phyloP scores from a whole-genome alignment of 2,113 vertebrate species.

The Parus major region DNA sequence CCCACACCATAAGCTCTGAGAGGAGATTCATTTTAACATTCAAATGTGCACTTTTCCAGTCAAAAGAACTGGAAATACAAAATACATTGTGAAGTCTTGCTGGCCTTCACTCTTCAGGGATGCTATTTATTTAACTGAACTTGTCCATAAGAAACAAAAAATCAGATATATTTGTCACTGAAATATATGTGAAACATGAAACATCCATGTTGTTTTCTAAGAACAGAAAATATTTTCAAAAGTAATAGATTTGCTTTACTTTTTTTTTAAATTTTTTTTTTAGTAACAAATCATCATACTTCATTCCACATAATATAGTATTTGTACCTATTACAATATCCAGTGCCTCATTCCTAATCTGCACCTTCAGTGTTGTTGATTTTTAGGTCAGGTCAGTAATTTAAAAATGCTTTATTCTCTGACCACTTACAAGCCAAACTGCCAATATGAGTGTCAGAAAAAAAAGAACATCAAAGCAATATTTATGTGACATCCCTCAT shows the following conservation, averaged over 20 bases:
- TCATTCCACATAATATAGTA: background rate
- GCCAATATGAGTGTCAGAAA: background rate
- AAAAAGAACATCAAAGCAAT: background rate
- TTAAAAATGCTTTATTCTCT: background rate
- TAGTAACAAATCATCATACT: background rate
- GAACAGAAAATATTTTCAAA: background rate
- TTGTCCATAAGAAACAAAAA: background rate
- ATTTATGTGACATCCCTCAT: background rate
- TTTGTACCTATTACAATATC: background rate
- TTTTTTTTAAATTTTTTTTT: background rate
- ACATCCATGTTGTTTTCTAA: background rate
- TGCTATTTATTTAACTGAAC: background rate
- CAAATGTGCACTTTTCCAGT: background rate
- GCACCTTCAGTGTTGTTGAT: background rate
- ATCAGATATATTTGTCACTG: background rate
- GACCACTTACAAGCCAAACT: background rate
- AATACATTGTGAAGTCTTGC: background rate
- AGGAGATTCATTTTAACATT: background rate
- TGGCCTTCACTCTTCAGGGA: background rate
- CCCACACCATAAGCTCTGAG: background rate
- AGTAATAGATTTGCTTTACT: fast-evolving
- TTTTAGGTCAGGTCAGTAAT: background rate
- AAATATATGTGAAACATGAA: background rate
- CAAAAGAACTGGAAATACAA: background rate
- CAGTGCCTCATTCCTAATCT: background rate